Base-by-base conservation (phyloP, 2,113 vertebrate genomes). In the Apeltes quadracus region DNA sequence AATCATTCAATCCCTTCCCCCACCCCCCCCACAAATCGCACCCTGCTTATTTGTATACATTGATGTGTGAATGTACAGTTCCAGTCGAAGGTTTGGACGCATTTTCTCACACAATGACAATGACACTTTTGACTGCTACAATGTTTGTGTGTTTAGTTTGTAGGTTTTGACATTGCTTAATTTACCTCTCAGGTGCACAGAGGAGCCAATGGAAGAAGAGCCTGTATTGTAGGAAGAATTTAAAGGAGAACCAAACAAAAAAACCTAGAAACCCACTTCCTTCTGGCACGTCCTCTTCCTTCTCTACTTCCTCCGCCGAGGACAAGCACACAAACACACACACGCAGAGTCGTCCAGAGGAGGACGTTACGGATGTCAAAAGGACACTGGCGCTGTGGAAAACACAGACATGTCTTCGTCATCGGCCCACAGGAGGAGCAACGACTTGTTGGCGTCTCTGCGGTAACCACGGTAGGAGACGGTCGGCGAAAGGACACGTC, bases 121-220 rank as follows among this genome's bases (percentile, higher is more conserved):
- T n/a, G n/a, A n/a, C n/a, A n/a, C n/a, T n/a, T n/a, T n/a, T n/a
- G n/a, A n/a, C n/a, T n/a, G n/a, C n/a, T n/a, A n/a, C n/a, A n/a
- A n/a, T n/a, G n/a, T n/a, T n/a, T n/a, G n/a, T n/a, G n/a, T n/a
- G n/a, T 29, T 29, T 29, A 29, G 29, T 29, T 29, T 29, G 5
- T 6, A 34, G 32, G 32, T 34, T 34, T 5, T 64, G 29, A 66
- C 2, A 3, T 39, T 12, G 3, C 70, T 20, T 55, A 10, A 9
- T 57, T 18, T 61, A 12, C 10, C 16, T 43, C 16, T 7, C 87
- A 92, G 90, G 84, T 90, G 85, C 10, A 79, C 83, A 15, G 90
- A 91, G 71, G 90, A 92, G 78, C 90, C 90, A 2, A 92, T 92
- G 90, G 90, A 92, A 61, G 89, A 91, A 56, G 90, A 92, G 83